These are phyloP conservation scores for Nomada goodeniana DNA, from an alignment of 2,888 invertebrate species.

Conservation along the genomic window DNA sequence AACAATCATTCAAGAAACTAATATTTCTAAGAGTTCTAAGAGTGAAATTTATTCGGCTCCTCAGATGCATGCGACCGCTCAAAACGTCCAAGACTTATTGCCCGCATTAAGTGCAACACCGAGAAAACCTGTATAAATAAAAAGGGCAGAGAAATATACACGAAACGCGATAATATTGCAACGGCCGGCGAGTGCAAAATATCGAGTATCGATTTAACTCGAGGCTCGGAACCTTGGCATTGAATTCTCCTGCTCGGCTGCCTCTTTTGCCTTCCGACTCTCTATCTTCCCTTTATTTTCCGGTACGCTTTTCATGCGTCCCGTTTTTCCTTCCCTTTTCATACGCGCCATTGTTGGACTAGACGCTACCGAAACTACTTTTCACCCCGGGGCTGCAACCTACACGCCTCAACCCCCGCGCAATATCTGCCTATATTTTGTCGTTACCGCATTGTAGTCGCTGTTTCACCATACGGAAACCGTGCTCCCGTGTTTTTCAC, in stretches of 20 bases:
- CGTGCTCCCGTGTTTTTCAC: constrained; percentile 19
- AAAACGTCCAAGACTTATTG: too few species aligned
- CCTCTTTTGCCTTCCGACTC: constrained; percentile 53
- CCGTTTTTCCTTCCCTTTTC: constrained; percentile 59
- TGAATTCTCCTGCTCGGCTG: constrained; percentile 59
- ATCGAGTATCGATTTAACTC: constrained; percentile 69
- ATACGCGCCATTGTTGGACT: constrained; percentile 71
- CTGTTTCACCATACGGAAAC: constrained; percentile 10
- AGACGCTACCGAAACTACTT: constrained; percentile 77
- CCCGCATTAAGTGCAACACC: neutral
- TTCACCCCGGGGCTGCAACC: constrained; percentile 68
- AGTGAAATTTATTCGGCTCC: too few species aligned
- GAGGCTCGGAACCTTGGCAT: constrained; percentile 67
- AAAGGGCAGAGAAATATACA: neutral
- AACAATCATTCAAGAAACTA: too few species aligned
- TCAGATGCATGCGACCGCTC: too few species aligned
- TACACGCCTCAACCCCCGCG: constrained; percentile 13
- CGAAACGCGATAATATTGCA: constrained; percentile 35
- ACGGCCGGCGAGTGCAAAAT: constrained; percentile 34
- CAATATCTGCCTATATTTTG: constrained; percentile 54
- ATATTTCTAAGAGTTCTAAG: too few species aligned
- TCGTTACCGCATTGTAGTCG: constrained; percentile 46
- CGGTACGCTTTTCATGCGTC: constrained; percentile 63
- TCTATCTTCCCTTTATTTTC: constrained; percentile 69
- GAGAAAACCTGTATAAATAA: neutral